Base-by-base conservation (phyloP, 2,888 invertebrate species). In the Drosophila affinis region DNA sequence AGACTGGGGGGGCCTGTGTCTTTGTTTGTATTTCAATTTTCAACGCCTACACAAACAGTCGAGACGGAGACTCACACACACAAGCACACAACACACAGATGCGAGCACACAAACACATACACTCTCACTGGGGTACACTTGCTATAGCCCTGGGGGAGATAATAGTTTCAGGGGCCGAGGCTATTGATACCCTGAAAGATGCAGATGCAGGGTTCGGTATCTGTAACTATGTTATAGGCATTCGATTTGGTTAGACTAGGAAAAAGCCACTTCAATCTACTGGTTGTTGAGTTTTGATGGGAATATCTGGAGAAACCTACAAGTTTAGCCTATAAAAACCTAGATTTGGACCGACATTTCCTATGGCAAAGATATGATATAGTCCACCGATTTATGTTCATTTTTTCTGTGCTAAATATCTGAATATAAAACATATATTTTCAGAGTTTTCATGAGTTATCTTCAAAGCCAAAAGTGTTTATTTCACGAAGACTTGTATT, bases 1-100 rank as follows among this genome's bases (percentile, higher is more conserved):
- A 39, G 39, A 39, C 39, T 34, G 34, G 34, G 34, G 0, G 21
- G 34, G 34, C 34, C 34, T n/a, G 71, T 82, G 67, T 72, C 61
- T 62, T 78, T 81, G 87, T 81, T 81, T 81, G 81, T 81, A 78
- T 81, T 81, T 81, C 81, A 84, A 81, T 87, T 81, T 87, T 73
- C 84, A 72, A 73, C 75, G 78, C 81, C 81, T 83, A 80, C 81
- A 59, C 84, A 86, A 86, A 81, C 87, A 81, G 57, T 53, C 58
- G 39, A 77, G 52, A 44, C 49, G 71, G 32, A 62, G 49, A 53
- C 62, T 55, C 60, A 61, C 51, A n/a, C 29, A 54, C 29, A 47
- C 45, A 27, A 18, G 18, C 48, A 44, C 44, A 61, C 24, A 27
- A 2, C 1, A 9, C 58, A 61, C 14, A 39, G 14, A 39, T 39